A percentile compares a stretch with the other conserved stretches of the same genome.
Conservation (phyloP, 1,140 invertebrate genomes). For the Apis florea region DNA sequence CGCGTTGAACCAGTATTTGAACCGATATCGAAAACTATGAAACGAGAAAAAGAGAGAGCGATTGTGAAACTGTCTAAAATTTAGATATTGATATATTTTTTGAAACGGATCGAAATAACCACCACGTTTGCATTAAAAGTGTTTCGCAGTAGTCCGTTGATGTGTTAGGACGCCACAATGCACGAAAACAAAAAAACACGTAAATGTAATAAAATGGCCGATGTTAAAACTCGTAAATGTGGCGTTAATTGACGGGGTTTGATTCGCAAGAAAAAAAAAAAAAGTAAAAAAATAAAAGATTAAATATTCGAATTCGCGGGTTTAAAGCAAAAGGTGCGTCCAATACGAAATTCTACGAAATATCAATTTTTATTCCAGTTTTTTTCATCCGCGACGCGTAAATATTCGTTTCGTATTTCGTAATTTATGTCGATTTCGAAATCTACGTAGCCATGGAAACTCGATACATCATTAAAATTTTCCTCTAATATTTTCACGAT, state of each 20-base stretch:
- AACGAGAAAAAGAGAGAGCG: background rate
- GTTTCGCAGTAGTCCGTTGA: background rate
- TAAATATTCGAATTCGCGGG: background rate
- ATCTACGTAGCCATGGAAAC: too few species aligned
- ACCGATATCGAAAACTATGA: slow-evolving; percentile 22
- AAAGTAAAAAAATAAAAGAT: background rate
- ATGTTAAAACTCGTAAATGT: background rate
- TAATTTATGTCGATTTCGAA: too few species aligned
- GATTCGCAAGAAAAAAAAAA: too few species aligned
- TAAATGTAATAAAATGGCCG: background rate
- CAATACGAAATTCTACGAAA: background rate
- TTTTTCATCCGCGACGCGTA: too few species aligned
- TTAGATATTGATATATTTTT: background rate
- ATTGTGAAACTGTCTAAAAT: background rate
- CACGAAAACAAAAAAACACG: background rate
- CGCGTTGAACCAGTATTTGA: too few species aligned
- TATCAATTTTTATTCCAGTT: too few species aligned
- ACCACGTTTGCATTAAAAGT: slow-evolving; percentile 9
- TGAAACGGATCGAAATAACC: background rate
- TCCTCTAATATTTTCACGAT: too few species aligned
- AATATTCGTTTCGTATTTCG: too few species aligned
- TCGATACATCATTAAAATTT: too few species aligned
- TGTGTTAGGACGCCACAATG: background rate
- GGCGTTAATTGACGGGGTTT: background rate
- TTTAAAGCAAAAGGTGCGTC: background rate